These are phyloP conservation scores for Acanthosepion lycidas DNA, from an alignment of 2,888 invertebrate species.

Conservation along the genomic window DNA sequence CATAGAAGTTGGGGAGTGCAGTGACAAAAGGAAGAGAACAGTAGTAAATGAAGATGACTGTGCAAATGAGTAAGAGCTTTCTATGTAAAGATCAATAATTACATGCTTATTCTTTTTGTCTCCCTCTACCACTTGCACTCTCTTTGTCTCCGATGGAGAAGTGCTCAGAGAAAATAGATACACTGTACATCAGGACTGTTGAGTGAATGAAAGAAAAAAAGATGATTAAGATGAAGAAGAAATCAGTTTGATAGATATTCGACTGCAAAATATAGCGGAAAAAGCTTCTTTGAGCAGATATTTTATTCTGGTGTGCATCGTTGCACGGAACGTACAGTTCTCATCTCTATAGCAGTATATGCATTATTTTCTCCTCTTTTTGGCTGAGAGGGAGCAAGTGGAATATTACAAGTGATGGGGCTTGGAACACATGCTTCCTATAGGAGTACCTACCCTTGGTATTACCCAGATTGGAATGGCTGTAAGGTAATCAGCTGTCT, in stretches of 20 bases:
- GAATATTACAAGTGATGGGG: neutral
- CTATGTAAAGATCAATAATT: neutral
- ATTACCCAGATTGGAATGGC: neutral
- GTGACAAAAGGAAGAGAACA: neutral
- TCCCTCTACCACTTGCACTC: neutral
- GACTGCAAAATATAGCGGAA: neutral
- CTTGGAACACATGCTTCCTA: constrained; percentile 36
- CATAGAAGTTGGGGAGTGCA: neutral
- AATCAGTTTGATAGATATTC: neutral
- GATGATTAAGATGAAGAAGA: neutral
- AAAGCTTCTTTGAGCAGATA: neutral
- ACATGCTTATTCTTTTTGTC: constrained; percentile 37
- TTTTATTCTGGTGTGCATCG: neutral
- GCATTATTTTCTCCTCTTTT: neutral
- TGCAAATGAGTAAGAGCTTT: constrained; percentile 10
- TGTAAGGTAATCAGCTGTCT: constrained; percentile 37
- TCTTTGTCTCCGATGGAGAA: neutral
- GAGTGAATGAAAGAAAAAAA: neutral
- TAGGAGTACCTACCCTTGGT: constrained; percentile 44
- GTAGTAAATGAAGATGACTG: neutral
- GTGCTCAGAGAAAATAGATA: neutral
- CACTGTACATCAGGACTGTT: neutral
- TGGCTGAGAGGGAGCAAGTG: neutral
- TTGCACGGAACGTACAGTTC: neutral
- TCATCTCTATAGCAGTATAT: neutral